Percentiles rank a stretch among this genome's conserved stretches.
These are phyloP conservation scores for Augochlorella aurata DNA, from an alignment of 2,888 invertebrate genomes.

Conservation along the genomic window DNA sequence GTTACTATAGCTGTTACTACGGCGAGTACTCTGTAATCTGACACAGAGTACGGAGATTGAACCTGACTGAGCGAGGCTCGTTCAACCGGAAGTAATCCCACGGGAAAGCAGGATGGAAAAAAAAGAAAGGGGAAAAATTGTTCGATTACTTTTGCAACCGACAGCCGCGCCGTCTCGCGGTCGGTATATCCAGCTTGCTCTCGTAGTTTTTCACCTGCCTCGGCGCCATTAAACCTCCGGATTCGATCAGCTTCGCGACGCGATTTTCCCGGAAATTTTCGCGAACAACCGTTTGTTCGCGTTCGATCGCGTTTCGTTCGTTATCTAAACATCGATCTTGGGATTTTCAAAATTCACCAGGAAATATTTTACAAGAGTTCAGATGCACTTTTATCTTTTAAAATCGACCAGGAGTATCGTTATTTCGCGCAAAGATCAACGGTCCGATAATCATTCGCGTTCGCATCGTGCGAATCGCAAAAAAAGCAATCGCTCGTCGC, in stretches of 20 bases:
- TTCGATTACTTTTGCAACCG: conserved; percentile 53
- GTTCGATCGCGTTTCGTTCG: too few relatives aligned
- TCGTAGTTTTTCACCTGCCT: background rate
- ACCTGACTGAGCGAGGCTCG: conserved; percentile 53
- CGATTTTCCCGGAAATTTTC: background rate
- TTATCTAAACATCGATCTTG: too few relatives aligned
- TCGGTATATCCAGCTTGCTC: conserved; percentile 13
- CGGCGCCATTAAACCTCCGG: background rate
- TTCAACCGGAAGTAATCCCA: conserved; percentile 63
- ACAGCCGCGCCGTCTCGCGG: conserved; percentile 17
- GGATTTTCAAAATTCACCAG: too few relatives aligned
- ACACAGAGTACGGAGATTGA: conserved; percentile 61
- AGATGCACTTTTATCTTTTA: too few relatives aligned
- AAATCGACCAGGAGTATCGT: too few relatives aligned
- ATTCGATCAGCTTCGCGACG: background rate
- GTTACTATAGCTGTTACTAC: conserved; percentile 67
- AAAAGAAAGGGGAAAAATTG: conserved; percentile 40
- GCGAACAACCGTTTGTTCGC: background rate
- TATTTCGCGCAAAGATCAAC: too few relatives aligned
- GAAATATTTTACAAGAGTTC: too few relatives aligned
- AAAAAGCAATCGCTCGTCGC: background rate
- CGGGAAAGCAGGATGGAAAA: conserved; percentile 46
- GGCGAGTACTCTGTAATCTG: conserved; percentile 65
- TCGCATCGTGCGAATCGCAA: too few relatives aligned
- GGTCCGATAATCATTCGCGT: too few relatives aligned